Conservation (phyloP, 2,888 invertebrate genomes). For the Griposia aprilina region DNA sequence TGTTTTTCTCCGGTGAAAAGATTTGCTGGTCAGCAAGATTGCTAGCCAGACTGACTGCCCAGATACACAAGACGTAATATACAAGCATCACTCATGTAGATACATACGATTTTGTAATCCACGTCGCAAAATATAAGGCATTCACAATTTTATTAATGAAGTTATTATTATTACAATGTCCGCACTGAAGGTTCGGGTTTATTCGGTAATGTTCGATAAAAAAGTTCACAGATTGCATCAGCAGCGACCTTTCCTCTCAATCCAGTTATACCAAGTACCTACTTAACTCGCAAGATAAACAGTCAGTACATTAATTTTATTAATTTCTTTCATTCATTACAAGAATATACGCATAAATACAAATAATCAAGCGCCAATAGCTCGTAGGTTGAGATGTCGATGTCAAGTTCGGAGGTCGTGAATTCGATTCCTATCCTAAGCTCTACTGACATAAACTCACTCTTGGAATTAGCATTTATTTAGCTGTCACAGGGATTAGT, state of each 20-base stretch:
- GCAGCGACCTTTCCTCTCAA: slow-evolving; percentile 44
- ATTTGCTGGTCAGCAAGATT: neutral
- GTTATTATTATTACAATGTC: slow-evolving; percentile 50
- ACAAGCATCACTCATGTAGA: neutral
- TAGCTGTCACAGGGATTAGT: no score
- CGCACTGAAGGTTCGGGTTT: slow-evolving; percentile 43
- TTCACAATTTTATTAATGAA: slow-evolving; percentile 38
- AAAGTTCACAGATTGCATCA: slow-evolving; percentile 54
- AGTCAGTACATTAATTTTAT: slow-evolving; percentile 30
- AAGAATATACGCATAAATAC: neutral
- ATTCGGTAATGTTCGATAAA: slow-evolving; percentile 41
- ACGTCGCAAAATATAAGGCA: slow-evolving; percentile 9
- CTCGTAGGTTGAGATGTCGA: neutral
- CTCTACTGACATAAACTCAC: no score
- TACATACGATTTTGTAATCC: neutral
- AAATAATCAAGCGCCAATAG: slow-evolving; percentile 21
- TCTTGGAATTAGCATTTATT: no score
- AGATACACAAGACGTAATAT: neutral
- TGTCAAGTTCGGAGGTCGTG: neutral
- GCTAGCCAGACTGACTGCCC: neutral
- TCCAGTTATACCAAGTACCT: slow-evolving; percentile 42
- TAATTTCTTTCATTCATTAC: slow-evolving; percentile 18
- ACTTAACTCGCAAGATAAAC: slow-evolving; percentile 18
- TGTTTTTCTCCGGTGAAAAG: neutral
- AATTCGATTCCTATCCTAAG: no score